phyloP scores from a whole-genome alignment of 2,888 invertebrate species.

The Polylopha cassiicola region DNA sequence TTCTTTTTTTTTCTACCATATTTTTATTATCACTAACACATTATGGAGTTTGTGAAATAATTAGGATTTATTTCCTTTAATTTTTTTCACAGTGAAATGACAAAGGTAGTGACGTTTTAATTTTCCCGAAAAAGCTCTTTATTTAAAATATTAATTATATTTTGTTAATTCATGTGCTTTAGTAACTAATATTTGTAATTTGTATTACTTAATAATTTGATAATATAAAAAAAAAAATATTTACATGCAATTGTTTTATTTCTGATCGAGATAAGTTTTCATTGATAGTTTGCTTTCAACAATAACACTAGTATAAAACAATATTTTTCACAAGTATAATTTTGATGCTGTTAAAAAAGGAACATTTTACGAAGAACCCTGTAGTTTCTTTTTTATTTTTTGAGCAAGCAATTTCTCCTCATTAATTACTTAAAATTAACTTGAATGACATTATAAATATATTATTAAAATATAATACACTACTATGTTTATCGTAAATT shows the following conservation, averaged over 20 bases:
- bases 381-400: constrained; percentile 36
- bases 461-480: constrained; percentile 12
- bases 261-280: neutral
- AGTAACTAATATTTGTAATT: too few species aligned
- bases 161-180: constrained; percentile 1
- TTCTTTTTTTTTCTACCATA: too few species aligned
- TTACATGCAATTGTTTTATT: neutral
- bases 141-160: too few species aligned
- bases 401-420: constrained; percentile 43
- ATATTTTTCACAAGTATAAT: constrained; percentile 24
- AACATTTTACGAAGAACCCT: constrained; percentile 15
- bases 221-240: too few species aligned
- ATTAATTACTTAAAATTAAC: constrained; percentile 20
- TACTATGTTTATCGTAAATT: constrained; percentile 18
- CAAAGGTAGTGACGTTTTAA: too few species aligned
- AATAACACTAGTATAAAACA: constrained; percentile 31
- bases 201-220: too few species aligned
- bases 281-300: too few species aligned
- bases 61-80: too few species aligned
- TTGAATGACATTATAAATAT: constrained; percentile 9
- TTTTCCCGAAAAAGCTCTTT: too few species aligned
- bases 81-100: too few species aligned
- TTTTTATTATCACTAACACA: too few species aligned
- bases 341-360: constrained; percentile 11
- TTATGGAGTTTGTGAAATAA: too few species aligned